Percentiles rank a stretch among this genome's conserved stretches.
Evolutionary conservation across 37 sponge, comb jelly and placozoan species (phyloP).

Genomic region (Chondrosia reniformis): DNA sequence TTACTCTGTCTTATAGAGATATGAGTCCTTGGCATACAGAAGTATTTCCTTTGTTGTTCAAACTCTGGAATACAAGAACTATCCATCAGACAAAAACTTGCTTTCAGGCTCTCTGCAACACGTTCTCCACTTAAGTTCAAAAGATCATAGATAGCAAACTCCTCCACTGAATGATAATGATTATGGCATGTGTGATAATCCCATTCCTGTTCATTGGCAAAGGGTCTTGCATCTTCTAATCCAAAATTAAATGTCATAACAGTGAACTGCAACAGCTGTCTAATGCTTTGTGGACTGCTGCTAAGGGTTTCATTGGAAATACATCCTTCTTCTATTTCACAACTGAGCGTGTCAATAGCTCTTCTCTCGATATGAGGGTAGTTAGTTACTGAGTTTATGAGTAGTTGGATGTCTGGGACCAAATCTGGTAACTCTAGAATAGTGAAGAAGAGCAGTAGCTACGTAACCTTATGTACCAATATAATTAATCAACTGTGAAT

Average conservation of each 20-base stretch:
- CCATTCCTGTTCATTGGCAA: conserved; percentile 32
- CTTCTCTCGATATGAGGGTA: not conserved
- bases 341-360: not conserved
- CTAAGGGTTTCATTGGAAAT: not conserved
- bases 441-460: too few relatives aligned
- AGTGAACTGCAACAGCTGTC: conserved; percentile 47
- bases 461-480: too few relatives aligned
- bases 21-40: too few relatives aligned
- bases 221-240: conserved; percentile 42
- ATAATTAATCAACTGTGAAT: too few relatives aligned
- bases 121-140: conserved; percentile 25
- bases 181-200: conserved; percentile 79
- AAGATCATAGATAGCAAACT: conserved; percentile 76
- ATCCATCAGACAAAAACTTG: conserved; percentile 92
- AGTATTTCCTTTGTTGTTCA: not conserved
- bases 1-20: too few relatives aligned
- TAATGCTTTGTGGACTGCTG: not conserved
- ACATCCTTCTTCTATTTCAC: conserved; percentile 11
- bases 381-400: not conserved
- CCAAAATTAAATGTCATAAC: conserved; percentile 66
- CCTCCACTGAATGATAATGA: conserved; percentile 90
- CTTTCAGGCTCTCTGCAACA: conserved; percentile 89
- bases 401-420: not conserved
- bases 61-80: conserved; percentile 34
- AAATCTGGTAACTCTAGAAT: conserved; percentile 5